Evolutionary conservation across 2,888 invertebrate species (phyloP).

Genomic region (Amaurobius ferox): DNA sequence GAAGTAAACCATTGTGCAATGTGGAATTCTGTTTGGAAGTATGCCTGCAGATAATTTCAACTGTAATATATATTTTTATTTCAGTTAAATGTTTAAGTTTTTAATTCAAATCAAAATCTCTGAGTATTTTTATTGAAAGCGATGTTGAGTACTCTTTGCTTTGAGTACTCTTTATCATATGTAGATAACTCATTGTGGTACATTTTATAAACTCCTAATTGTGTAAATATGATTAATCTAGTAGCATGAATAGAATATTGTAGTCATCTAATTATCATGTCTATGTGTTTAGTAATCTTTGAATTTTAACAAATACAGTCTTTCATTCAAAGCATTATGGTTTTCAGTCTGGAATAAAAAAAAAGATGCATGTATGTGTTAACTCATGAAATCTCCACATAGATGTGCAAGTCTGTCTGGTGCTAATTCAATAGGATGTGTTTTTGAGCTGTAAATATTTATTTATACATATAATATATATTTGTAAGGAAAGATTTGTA

Average conservation of each 20-base stretch:
- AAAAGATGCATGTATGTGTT: constrained; percentile 27
- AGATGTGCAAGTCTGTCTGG: constrained; percentile 62
- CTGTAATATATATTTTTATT: too few species aligned
- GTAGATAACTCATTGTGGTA: constrained; percentile 14
- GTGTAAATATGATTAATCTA: neutral
- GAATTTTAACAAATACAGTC: constrained; percentile 18
- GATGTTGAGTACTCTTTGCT: too few species aligned
- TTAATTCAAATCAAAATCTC: too few species aligned
- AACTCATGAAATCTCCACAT: constrained; percentile 41
- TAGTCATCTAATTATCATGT: constrained; percentile 2
- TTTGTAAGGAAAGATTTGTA: constrained; percentile 70
- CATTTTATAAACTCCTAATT: neutral
- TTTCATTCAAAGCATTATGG: constrained; percentile 43
- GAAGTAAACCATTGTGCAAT: too few species aligned
- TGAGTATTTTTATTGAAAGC: too few species aligned
- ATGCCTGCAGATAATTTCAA: too few species aligned
- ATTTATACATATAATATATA: constrained; percentile 60
- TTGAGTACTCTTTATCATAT: neutral
- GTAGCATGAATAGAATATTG: constrained; percentile 1
- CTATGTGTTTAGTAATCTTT: constrained; percentile 3
- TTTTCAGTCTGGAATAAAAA: constrained; percentile 20
- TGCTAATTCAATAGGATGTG: constrained; percentile 65
- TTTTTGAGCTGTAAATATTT: constrained; percentile 68
- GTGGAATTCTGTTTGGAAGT: too few species aligned
- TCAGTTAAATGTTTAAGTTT: too few species aligned